These are phyloP conservation scores for Kryptopterus vitreolus DNA, from an alignment of 2,797 vertebrate species.

Conservation along the genomic window DNA sequence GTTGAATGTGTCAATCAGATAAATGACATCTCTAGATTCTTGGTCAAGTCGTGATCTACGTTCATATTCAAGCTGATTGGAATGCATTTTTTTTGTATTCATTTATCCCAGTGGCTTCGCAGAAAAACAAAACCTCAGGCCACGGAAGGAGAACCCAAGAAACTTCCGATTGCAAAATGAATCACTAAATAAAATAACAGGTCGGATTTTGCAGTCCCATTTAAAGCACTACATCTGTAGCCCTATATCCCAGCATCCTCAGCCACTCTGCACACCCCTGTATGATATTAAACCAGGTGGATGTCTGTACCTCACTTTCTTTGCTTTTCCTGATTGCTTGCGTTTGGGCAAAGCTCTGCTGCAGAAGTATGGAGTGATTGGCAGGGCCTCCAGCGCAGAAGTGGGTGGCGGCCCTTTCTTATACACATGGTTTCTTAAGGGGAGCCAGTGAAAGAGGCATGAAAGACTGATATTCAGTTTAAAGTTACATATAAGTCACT, in stretches of 20 bases:
- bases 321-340: slow-evolving; percentile 60
- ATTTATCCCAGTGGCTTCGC: neutral
- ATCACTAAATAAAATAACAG: neutral
- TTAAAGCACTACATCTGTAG: neutral
- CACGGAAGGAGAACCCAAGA: neutral
- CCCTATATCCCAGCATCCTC: slow-evolving; percentile 57
- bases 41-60: neutral
- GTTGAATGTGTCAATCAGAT: neutral
- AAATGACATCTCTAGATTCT: too few species aligned
- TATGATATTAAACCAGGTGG: slow-evolving; percentile 27
- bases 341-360: slow-evolving; percentile 62
- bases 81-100: neutral
- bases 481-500: neutral
- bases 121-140: neutral
- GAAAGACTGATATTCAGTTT: slow-evolving; percentile 31
- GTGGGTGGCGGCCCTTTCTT: slow-evolving; percentile 59
- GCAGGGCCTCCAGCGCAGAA: slow-evolving; percentile 65
- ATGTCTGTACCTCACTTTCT: slow-evolving; percentile 61
- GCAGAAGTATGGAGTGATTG: slow-evolving; percentile 62
- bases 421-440: slow-evolving; percentile 64
- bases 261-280: slow-evolving; percentile 55
- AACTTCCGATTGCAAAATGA: neutral
- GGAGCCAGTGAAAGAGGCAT: slow-evolving; percentile 52
- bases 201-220: neutral
- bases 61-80: neutral